Evolutionary conservation across 1,140 invertebrate species (phyloP).

Genomic region (Drosophila aff.): DNA sequence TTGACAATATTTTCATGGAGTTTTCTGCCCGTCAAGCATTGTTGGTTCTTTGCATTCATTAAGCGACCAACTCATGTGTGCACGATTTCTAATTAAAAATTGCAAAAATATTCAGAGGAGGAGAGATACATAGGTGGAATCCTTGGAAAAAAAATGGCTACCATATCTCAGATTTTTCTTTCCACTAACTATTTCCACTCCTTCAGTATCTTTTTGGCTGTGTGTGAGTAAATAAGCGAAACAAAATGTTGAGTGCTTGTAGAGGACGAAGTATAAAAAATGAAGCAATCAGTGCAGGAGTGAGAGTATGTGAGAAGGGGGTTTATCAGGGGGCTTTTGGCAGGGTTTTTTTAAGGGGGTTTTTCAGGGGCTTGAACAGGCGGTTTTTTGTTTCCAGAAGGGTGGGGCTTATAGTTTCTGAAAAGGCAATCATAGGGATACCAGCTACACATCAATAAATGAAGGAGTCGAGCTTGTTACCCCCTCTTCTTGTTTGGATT

Average conservation of each 20-base stretch:
- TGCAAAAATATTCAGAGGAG: conserved; percentile 71
- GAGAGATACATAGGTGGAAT: conserved; percentile 19
- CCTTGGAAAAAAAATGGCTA: conserved; percentile 4
- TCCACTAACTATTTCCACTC: conserved; percentile 18
- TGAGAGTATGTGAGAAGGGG: conserved; percentile 9
- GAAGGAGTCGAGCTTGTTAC: conserved; percentile 41
- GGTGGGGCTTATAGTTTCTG: conserved; percentile 42
- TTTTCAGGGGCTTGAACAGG: background rate
- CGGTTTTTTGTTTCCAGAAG: background rate
- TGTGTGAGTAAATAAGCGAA: conserved; percentile 55
- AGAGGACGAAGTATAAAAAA: conserved; percentile 57
- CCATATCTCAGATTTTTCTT: conserved; percentile 17
- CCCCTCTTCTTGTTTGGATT: background rate
- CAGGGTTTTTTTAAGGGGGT: background rate
- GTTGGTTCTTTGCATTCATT: conserved; percentile 65
- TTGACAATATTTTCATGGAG: background rate
- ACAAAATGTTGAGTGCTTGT: conserved; percentile 57
- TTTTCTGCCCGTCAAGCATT: background rate
- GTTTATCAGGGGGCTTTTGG: background rate
- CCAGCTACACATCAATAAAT: conserved; percentile 76
- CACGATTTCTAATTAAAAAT: conserved; percentile 84
- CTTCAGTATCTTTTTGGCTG: conserved; percentile 8
- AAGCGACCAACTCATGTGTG: conserved; percentile 78
- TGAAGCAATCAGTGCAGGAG: conserved; percentile 66
- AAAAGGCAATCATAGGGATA: conserved; percentile 77